phyloP scores from a whole-genome alignment of 2,797 vertebrate genomes.

The Gymnoscopelus braueri region DNA sequence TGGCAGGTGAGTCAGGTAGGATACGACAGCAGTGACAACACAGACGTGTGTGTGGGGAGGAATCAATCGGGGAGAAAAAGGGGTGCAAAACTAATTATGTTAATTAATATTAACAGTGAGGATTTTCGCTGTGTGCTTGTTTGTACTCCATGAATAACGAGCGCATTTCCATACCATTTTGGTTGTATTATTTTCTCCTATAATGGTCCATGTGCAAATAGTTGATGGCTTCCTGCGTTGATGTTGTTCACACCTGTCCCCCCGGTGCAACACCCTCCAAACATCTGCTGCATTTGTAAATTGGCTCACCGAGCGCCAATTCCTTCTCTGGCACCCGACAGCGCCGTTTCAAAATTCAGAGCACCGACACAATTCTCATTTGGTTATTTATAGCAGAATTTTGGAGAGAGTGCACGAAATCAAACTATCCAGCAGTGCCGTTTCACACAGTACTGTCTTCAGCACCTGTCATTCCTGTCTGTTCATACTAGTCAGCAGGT shows the following conservation, averaged over 20 bases:
- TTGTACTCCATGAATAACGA: slow-evolving; percentile 34
- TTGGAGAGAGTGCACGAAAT: neutral
- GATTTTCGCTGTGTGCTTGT: slow-evolving; percentile 36
- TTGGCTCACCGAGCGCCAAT: slow-evolving; percentile 51
- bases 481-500: neutral
- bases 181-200: slow-evolving; percentile 62
- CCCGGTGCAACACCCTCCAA: slow-evolving; percentile 41
- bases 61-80: too few relatives aligned
- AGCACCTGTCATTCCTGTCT: neutral
- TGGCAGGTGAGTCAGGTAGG: too few relatives aligned
- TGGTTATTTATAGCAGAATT: slow-evolving; percentile 23
- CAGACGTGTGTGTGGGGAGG: too few relatives aligned
- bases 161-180: slow-evolving; percentile 55
- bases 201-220: slow-evolving; percentile 44
- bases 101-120: slow-evolving; percentile 45
- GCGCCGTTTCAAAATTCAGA: slow-evolving; percentile 41
- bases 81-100: too few relatives aligned
- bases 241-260: slow-evolving; percentile 57
- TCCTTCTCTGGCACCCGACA: slow-evolving; percentile 48
- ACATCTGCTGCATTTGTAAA: slow-evolving; percentile 66
- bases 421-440: slow-evolving; percentile 10
- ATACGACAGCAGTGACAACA: too few relatives aligned
- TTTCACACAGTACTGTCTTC: too few relatives aligned
- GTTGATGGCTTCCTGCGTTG: slow-evolving; percentile 60
- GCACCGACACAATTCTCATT: slow-evolving; percentile 39